A percentile compares a stretch with the other conserved stretches of the same genome.
Evolutionary conservation across 1,140 invertebrate genomes (phyloP).

Genomic region (Heterodera schachtii): DNA sequence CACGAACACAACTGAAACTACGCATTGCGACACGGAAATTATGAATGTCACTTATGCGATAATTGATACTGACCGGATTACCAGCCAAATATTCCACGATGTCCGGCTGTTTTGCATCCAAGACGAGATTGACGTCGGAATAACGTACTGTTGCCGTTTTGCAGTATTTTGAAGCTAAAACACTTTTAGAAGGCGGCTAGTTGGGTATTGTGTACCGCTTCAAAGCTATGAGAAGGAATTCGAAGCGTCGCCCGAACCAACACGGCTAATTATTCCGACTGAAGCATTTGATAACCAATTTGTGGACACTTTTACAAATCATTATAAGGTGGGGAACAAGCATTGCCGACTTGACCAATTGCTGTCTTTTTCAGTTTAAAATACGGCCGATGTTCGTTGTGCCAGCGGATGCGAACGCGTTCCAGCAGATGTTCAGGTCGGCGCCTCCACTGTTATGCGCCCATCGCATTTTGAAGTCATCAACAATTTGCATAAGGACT

Average conservation of each 20-base stretch:
- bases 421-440: not conserved
- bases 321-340: not conserved
- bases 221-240: not conserved
- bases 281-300: not conserved
- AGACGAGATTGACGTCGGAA: not conserved
- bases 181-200: not conserved
- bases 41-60: not conserved
- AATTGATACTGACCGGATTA: not conserved
- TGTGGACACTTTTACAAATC: not conserved
- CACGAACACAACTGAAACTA: not conserved
- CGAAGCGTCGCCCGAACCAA: not conserved
- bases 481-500: not conserved
- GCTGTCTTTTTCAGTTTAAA: not conserved
- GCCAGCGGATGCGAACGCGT: not conserved
- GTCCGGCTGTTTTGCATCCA: not conserved
- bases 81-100: not conserved
- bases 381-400: not conserved
- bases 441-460: not conserved
- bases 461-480: conserved; percentile 2
- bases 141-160: not conserved
- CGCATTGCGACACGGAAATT: not conserved
- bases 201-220: not conserved
- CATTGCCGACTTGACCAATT: not conserved
- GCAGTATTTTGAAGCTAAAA: not conserved
- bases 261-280: not conserved